phyloP scores from a whole-genome alignment of 2,113 vertebrate species.

The Xenopus tropicalis region DNA sequence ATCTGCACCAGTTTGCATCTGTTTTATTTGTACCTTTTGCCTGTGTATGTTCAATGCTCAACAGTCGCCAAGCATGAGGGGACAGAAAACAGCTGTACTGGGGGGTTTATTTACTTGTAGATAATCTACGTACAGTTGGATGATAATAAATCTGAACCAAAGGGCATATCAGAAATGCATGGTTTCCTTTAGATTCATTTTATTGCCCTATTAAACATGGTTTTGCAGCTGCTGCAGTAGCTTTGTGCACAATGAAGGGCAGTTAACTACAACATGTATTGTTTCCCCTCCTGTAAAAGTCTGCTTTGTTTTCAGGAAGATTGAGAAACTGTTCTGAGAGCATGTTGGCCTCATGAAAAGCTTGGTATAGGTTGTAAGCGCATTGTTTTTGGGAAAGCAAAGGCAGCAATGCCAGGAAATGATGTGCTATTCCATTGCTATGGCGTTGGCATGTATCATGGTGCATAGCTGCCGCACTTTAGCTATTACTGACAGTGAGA shows the following conservation, averaged over 20 bases:
- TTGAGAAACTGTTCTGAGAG: background rate
- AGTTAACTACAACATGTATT: background rate
- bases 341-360: background rate
- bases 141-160: too few relatives aligned
- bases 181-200: background rate
- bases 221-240: background rate
- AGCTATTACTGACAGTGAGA: too few relatives aligned
- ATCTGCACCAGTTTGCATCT: too few relatives aligned
- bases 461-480: too few relatives aligned
- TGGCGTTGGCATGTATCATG: too few relatives aligned
- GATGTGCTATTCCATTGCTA: background rate
- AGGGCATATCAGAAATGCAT: too few relatives aligned
- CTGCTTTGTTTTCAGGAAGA: background rate
- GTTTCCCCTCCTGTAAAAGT: background rate
- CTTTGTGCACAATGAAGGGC: background rate
- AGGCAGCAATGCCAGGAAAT: background rate
- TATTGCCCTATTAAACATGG: constrained; percentile 1
- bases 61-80: too few relatives aligned
- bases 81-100: too few relatives aligned
- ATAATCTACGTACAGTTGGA: too few relatives aligned
- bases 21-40: too few relatives aligned
- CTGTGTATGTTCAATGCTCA: too few relatives aligned
- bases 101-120: too few relatives aligned
- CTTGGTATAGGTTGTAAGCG: background rate
- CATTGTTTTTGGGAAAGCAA: background rate